These are phyloP conservation scores for Galemys pyrenaicus DNA, from an alignment of 2,113 vertebrate genomes.

Conservation along the genomic window DNA sequence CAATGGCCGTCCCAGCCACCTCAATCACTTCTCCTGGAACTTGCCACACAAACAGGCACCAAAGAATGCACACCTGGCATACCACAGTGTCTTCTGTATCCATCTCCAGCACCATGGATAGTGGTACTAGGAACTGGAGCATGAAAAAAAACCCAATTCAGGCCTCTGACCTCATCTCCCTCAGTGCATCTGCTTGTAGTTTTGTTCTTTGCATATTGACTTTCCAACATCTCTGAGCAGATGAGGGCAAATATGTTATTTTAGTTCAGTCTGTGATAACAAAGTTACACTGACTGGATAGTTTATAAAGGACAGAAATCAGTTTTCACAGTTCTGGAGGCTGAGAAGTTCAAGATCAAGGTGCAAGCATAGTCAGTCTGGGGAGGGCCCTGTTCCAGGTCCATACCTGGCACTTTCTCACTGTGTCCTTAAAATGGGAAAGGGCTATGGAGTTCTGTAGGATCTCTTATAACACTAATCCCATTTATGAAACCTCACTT, in stretches of 20 bases:
- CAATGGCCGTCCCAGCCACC: background rate
- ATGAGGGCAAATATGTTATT: background rate
- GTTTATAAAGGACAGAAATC: no score
- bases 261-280: background rate
- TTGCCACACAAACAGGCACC: background rate
- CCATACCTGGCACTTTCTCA: background rate
- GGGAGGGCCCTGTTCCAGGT: background rate
- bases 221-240: background rate
- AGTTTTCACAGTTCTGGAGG: no score
- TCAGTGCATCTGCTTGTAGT: background rate
- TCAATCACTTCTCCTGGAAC: background rate
- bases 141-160: background rate
- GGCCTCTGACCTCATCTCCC: background rate
- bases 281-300: background rate
- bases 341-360: no score
- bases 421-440: background rate
- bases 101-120: background rate
- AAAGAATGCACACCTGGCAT: background rate
- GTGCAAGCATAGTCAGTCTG: background rate
- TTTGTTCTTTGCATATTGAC: background rate
- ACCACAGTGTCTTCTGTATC: no score
- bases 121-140: background rate
- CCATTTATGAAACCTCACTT: background rate
- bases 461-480: background rate
- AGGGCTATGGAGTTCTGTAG: background rate